Conservation (phyloP, 2,888 invertebrate genomes). For the Frankliniella fusca region DNA sequence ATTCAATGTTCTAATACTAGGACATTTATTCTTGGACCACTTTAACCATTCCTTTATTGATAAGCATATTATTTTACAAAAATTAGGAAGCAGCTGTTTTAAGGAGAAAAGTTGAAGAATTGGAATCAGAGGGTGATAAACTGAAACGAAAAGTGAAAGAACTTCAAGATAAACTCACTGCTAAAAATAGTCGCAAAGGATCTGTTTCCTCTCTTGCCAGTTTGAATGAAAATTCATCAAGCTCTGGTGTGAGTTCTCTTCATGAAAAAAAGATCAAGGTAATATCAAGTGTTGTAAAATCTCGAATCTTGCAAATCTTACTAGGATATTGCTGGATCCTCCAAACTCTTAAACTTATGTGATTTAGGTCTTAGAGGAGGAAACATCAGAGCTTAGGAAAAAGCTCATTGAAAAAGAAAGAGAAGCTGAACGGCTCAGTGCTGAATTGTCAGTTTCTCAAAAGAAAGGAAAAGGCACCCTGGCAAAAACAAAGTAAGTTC, state of each 20-base stretch:
- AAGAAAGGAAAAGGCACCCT: constrained; percentile 60
- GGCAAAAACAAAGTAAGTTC: constrained; percentile 60
- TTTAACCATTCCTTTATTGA: background rate
- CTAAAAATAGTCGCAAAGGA: constrained; percentile 46
- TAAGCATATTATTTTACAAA: background rate
- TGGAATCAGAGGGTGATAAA: constrained; percentile 73
- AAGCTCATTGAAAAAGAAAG: constrained; percentile 78
- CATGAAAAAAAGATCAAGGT: constrained; percentile 66
- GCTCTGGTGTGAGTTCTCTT: constrained; percentile 51
- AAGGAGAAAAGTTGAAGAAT: constrained; percentile 75
- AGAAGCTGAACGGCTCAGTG: constrained; percentile 70
- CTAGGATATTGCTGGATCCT: too few species aligned
- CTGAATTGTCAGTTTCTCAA: constrained; percentile 62
- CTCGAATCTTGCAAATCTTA: background rate
- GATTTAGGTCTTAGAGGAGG: constrained; percentile 62
- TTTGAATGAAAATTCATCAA: constrained; percentile 29
- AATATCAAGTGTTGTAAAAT: constrained; percentile 43
- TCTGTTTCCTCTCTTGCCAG: constrained; percentile 37
- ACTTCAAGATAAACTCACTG: constrained; percentile 65
- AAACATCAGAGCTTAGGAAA: constrained; percentile 67
- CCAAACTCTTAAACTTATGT: constrained; percentile 36
- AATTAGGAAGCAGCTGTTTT: constrained; percentile 73
- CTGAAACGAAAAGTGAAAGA: constrained; percentile 71
- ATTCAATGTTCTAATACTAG: background rate
- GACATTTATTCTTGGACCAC: background rate